A percentile compares a stretch with the other conserved stretches of the same genome.
phyloP scores from a whole-genome alignment of 2,888 invertebrate species.

The Laspeyria flexula region DNA sequence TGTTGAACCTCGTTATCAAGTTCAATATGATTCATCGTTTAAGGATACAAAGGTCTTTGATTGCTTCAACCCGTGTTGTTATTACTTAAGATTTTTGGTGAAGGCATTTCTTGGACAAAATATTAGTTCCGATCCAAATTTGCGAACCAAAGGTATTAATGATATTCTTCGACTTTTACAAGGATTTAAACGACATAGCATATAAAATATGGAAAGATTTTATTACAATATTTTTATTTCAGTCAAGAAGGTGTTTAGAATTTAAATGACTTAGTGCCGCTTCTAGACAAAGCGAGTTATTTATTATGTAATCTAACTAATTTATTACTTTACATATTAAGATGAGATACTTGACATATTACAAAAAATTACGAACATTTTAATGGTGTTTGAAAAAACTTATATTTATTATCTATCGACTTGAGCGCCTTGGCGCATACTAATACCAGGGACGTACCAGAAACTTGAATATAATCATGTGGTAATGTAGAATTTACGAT shows the following conservation, averaged over 20 bases:
- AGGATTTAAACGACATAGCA: neutral
- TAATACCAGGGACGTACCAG: slow-evolving; percentile 12
- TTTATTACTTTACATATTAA: slow-evolving; percentile 4
- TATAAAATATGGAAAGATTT: neutral
- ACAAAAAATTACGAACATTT: slow-evolving; percentile 4
- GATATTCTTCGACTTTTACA: no score
- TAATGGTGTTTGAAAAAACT: slow-evolving; percentile 2
- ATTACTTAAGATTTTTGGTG: slow-evolving; percentile 18
- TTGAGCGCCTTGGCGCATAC: slow-evolving; percentile 12
- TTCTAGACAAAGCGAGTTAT: slow-evolving; percentile 1
- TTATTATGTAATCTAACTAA: neutral
- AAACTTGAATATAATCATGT: slow-evolving; percentile 1
- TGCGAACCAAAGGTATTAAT: no score
- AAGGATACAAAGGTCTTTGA: slow-evolving; percentile 19
- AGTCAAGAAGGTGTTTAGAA: neutral
- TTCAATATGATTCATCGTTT: slow-evolving; percentile 54
- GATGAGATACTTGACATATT: slow-evolving; percentile 16
- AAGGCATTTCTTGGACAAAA: slow-evolving; percentile 3
- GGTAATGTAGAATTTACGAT: no score
- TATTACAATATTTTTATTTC: neutral
- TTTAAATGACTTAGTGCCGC: neutral
- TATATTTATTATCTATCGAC: slow-evolving; percentile 19
- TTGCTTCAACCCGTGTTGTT: slow-evolving; percentile 17
- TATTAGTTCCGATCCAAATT: neutral
- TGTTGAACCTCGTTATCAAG: slow-evolving; percentile 56